Conservation (phyloP, 2,113 vertebrate genomes). For the Puntigrus tetrazona region DNA sequence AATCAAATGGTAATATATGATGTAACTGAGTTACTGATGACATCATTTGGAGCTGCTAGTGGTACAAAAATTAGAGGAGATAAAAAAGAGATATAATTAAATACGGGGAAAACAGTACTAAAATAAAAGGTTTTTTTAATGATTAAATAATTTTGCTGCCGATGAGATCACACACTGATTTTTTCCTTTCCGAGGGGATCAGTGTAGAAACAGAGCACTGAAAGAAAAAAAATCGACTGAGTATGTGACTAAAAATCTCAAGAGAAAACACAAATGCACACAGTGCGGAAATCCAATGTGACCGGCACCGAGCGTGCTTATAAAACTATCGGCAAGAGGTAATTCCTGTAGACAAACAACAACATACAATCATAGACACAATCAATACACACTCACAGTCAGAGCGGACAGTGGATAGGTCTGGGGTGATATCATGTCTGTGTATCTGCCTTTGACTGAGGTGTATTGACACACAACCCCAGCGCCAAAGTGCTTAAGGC, state of each 20-base stretch:
- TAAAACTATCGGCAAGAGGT: not conserved
- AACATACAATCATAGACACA: constrained; percentile 17
- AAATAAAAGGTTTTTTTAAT: too few species aligned
- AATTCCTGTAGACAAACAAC: constrained; percentile 18
- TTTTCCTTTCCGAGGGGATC: not conserved
- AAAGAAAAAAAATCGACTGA: constrained; percentile 35
- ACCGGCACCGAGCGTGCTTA: not conserved
- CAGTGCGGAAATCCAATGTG: not conserved
- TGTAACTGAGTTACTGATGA: constrained; percentile 8
- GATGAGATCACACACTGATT: not conserved
- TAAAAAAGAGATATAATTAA: not conserved
- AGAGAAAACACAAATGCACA: not conserved
- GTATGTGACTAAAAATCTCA: constrained; percentile 22
- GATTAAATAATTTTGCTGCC: too few species aligned
- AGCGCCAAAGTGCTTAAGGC: constrained; percentile 17
- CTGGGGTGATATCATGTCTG: not conserved
- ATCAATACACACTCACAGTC: not conserved
- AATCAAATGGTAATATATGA: not conserved
- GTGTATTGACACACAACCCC: constrained; percentile 28
- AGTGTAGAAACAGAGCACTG: constrained; percentile 20
- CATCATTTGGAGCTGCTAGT: constrained; percentile 2
- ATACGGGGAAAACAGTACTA: too few species aligned
- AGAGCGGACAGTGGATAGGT: not conserved
- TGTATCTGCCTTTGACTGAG: constrained; percentile 8
- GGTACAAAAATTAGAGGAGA: not conserved